Evolutionary conservation across 2,113 vertebrate genomes (phyloP).

Genomic region (Steatornis caripensis): DNA sequence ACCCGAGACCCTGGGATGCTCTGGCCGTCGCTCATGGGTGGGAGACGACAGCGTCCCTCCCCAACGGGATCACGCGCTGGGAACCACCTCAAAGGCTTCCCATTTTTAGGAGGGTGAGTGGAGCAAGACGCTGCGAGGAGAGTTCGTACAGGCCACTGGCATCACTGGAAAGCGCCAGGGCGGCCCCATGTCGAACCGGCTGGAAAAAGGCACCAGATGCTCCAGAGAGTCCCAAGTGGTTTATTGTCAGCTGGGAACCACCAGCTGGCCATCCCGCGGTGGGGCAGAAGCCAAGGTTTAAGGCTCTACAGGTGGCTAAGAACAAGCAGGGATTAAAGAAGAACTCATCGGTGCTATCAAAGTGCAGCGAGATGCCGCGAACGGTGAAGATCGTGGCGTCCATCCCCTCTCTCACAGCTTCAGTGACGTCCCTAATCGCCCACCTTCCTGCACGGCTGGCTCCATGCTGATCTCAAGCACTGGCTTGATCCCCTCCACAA

Average conservation of each 20-base stretch:
- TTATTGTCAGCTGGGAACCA: neutral
- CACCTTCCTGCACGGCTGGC: neutral
- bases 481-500: neutral
- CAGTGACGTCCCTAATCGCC: neutral
- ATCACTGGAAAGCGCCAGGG: neutral
- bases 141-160: neutral
- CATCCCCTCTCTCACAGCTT: neutral
- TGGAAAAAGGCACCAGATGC: neutral
- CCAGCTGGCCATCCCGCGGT: neutral
- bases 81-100: neutral
- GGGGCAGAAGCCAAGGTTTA: neutral
- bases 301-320: neutral
- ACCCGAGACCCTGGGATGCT: neutral
- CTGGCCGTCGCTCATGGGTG: neutral
- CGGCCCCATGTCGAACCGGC: neutral
- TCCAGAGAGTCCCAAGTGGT: neutral
- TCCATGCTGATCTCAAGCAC: neutral
- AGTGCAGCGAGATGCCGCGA: rapidly evolving
- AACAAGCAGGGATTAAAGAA: neutral
- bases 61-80: too few relatives aligned
- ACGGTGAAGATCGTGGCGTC: neutral
- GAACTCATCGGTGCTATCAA: rapidly evolving
- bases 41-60: neutral
- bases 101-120: neutral
- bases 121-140: neutral